Conservation (phyloP, 1,140 invertebrate species). For the Trypoxylus dichotomus region DNA sequence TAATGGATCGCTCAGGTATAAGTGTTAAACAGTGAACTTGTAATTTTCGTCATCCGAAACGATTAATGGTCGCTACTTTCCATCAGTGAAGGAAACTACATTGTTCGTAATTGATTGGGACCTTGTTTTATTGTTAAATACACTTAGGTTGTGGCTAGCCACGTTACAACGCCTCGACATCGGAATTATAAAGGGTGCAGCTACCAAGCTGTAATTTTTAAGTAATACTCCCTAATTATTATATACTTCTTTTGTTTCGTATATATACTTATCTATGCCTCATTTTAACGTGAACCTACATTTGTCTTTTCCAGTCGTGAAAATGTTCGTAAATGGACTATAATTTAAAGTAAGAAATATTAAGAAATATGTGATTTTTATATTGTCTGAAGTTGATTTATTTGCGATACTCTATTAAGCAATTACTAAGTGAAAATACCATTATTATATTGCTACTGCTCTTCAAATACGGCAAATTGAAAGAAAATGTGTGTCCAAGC, state of each 20-base stretch:
- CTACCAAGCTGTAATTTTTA: neutral
- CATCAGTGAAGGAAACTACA: constrained; percentile 12
- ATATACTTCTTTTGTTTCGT: neutral
- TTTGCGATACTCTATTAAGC: neutral
- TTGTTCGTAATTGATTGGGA: constrained; percentile 14
- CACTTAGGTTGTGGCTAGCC: neutral
- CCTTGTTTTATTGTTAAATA: neutral
- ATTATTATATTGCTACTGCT: too few relatives aligned
- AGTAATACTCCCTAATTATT: neutral
- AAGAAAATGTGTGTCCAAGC: too few relatives aligned
- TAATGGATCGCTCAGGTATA: neutral
- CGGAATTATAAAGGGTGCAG: neutral
- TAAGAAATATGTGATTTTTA: neutral
- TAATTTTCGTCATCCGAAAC: constrained; percentile 18
- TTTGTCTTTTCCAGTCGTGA: neutral
- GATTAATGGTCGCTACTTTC: constrained; percentile 10
- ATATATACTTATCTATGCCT: neutral
- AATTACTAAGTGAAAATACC: too few relatives aligned
- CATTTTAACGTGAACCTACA: neutral
- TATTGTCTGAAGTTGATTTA: constrained; percentile 15
- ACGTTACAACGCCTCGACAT: neutral
- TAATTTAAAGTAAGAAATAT: neutral
- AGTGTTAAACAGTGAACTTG: constrained; percentile 11
- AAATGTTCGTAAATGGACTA: neutral
- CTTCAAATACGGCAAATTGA: too few relatives aligned